Base-by-base conservation (phyloP, 2,888 invertebrate species). In the Ennomos quercinarius region DNA sequence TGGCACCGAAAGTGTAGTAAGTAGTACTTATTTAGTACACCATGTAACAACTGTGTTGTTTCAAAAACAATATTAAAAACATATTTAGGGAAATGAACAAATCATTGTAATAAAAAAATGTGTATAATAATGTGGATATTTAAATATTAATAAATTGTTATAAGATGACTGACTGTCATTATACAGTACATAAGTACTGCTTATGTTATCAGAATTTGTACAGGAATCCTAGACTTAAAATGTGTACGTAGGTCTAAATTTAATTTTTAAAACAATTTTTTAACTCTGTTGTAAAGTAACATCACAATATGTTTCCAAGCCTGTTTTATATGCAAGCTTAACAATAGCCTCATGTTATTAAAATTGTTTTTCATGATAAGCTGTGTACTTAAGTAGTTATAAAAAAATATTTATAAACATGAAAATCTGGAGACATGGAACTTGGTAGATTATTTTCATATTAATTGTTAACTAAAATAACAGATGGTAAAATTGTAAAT, bases 41-140 rank as follows among this genome's bases (percentile, higher is more conserved):
- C 69, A 77, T 81, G 89, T 91, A 90, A 90, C 90, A 91, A 91
- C 90, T 86, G 80, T 91, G 91, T 91, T 91, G 90, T 89, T 83
- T 83, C 38, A 49, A 61, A 57, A 61, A 61, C 53, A 61, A 57
- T 47, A 53, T 54, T 50, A 52, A 38, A 44, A 40, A 57, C 54
- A 48, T 58, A 55, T 48, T 51, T 49, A 41, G 42, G 40, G 42
- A 9, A 46, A 52, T 36, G 13, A 53, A 45, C 44, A 59, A 59
- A 63, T 52, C 52, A 50, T 6, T 17, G 13, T 50, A 57, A 45
- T 62, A 40, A 47, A 40, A 48, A 57, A 54, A 62, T 50, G 61
- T 50, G 49, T 63, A 56, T 49, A 49, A 45, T 57, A 35, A 42
- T 49, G 51, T 13, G 17, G 39, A 47, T 8, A 51, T 51, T 9